Conservation (phyloP, 2,888 invertebrate genomes). For the Epistrophe eligans region DNA sequence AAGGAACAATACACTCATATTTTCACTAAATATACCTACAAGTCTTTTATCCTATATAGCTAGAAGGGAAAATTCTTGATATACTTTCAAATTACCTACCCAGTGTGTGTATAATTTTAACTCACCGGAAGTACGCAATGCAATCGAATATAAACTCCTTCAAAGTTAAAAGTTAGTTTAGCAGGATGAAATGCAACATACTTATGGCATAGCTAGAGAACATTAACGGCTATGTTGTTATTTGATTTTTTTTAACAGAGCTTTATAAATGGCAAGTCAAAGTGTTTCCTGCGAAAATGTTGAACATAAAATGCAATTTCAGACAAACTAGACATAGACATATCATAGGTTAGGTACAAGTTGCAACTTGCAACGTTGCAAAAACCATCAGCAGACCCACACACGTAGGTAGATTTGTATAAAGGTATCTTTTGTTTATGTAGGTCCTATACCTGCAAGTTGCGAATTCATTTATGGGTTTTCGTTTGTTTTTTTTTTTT, state of each 20-base stretch:
- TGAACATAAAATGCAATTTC: conserved; percentile 53
- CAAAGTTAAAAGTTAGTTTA: neutral
- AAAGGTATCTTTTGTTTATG: neutral
- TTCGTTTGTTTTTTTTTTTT: no score
- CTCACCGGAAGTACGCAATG: conserved; percentile 73
- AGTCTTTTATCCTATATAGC: no score
- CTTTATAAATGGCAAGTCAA: conserved; percentile 71
- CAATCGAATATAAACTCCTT: conserved; percentile 59
- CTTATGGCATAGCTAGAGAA: neutral
- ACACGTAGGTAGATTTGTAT: neutral
- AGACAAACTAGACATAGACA: conserved; percentile 26
- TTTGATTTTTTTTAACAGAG: conserved; percentile 43
- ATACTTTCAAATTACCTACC: neutral
- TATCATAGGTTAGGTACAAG: no score
- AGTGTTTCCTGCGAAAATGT: conserved; percentile 71
- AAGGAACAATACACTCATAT: conserved; percentile 2
- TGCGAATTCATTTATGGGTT: conserved; percentile 53
- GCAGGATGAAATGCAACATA: conserved; percentile 6
- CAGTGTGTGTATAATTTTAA: conserved; percentile 19
- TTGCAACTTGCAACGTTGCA: conserved; percentile 19
- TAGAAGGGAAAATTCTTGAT: no score
- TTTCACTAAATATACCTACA: no score
- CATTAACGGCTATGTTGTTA: conserved; percentile 9
- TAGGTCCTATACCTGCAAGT: neutral
- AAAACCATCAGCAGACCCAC: neutral